Evolutionary conservation across 2,113 vertebrate species (phyloP).

Genomic region (Pseudorhombus dupliciocellatus): DNA sequence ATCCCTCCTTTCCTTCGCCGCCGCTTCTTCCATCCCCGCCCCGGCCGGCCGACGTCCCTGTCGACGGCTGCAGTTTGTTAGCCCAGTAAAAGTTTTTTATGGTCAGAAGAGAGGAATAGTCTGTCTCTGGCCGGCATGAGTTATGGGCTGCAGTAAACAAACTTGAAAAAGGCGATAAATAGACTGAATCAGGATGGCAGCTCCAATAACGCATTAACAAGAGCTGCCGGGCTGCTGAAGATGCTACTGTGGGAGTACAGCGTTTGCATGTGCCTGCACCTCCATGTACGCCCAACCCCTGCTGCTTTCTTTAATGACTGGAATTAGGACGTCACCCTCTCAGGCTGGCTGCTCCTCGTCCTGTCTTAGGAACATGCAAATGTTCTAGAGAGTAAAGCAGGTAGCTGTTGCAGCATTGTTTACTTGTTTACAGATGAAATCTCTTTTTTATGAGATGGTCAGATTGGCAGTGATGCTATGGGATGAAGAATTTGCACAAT

Average conservation of each 20-base stretch:
- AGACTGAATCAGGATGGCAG: slow-evolving; percentile 60
- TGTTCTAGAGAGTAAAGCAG: too few species aligned
- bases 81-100: slow-evolving; percentile 80
- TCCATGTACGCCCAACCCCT: not conserved
- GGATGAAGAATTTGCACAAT: too few species aligned
- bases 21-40: slow-evolving; percentile 9
- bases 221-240: slow-evolving; percentile 22
- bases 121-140: slow-evolving; percentile 69
- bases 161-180: slow-evolving; percentile 75
- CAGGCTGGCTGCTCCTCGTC: not conserved
- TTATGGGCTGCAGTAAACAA: slow-evolving; percentile 76
- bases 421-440: too few species aligned
- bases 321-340: not conserved
- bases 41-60: slow-evolving; percentile 21
- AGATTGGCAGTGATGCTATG: too few species aligned
- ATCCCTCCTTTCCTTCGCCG: slow-evolving; percentile 48
- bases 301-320: not conserved
- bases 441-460: too few species aligned
- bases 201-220: slow-evolving; percentile 66
- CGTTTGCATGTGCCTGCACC: not conserved
- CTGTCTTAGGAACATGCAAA: not conserved
- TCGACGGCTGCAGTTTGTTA: slow-evolving; percentile 73
- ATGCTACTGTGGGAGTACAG: slow-evolving; percentile 19
- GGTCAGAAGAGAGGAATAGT: slow-evolving; percentile 70
- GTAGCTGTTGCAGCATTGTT: too few species aligned